Percentiles rank a stretch among this genome's conserved stretches.
Conservation (phyloP, 1,140 invertebrate genomes). For the Aphidius ervi region DNA sequence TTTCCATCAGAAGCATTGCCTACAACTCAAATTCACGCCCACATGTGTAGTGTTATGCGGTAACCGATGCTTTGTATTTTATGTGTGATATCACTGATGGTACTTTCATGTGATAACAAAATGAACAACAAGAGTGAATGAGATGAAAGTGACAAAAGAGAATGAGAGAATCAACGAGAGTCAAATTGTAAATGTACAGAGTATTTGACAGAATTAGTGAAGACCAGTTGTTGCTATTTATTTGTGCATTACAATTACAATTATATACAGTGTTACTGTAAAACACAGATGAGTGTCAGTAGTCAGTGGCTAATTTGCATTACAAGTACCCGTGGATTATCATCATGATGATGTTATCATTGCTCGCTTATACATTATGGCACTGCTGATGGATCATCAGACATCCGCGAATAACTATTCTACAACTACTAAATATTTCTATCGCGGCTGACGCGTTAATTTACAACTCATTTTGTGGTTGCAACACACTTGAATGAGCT, state of each 20-base stretch:
- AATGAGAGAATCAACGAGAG: neutral
- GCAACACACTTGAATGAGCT: neutral
- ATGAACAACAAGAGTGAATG: no score
- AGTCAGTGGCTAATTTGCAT: conserved; percentile 52
- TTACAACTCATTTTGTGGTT: neutral
- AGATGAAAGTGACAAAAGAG: no score
- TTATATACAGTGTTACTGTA: no score
- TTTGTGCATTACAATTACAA: conserved; percentile 52
- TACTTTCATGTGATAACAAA: neutral
- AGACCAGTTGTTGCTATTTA: conserved; percentile 54
- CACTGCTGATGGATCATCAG: conserved; percentile 39
- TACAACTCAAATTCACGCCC: conserved; percentile 51
- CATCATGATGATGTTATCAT: conserved; percentile 37
- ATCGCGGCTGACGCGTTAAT: conserved; percentile 6
- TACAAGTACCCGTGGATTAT: conserved; percentile 37
- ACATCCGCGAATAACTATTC: conserved; percentile 20
- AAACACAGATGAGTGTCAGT: conserved; percentile 44
- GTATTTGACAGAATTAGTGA: conserved; percentile 47
- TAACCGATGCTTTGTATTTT: conserved; percentile 4
- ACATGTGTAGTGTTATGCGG: conserved; percentile 13
- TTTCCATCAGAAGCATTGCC: conserved; percentile 54
- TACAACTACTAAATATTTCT: conserved; percentile 2
- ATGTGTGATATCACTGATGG: neutral
- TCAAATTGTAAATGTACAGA: conserved; percentile 33
- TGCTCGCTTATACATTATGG: conserved; percentile 42